Evolutionary conservation across 2,888 invertebrate genomes (phyloP).

Genomic region (Epirrita christyi): DNA sequence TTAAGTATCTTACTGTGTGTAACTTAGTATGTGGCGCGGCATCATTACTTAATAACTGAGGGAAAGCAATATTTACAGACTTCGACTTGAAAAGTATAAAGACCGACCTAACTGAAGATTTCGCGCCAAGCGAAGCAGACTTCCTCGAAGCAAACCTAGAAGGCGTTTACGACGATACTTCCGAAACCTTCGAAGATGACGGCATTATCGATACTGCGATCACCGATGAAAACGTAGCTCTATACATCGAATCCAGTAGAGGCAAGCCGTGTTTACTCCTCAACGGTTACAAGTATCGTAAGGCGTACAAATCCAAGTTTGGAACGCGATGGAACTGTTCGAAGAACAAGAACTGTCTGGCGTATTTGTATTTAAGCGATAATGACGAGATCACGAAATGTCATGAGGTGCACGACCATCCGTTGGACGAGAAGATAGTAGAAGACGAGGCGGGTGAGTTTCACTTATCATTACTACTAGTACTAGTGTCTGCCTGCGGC

Average conservation of each 20-base stretch:
- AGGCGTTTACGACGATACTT: constrained; percentile 29
- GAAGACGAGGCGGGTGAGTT: constrained; percentile 52
- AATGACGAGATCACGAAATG: constrained; percentile 62
- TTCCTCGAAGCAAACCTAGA: constrained; percentile 37
- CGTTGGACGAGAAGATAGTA: constrained; percentile 36
- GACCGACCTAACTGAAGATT: constrained; percentile 23
- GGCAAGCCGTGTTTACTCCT: constrained; percentile 64
- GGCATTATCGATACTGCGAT: constrained; percentile 8
- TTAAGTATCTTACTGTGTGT: not conserved
- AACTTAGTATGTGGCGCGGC: not conserved
- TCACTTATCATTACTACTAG: not conserved
- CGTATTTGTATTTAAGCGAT: constrained; percentile 62
- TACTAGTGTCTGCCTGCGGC: too few relatives aligned
- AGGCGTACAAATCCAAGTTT: constrained; percentile 55
- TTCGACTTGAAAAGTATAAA: constrained; percentile 23
- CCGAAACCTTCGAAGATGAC: constrained; percentile 21
- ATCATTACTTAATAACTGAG: too few relatives aligned
- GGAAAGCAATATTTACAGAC: constrained; percentile 10
- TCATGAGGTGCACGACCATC: constrained; percentile 58
- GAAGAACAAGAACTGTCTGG: constrained; percentile 57
- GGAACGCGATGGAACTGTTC: constrained; percentile 70
- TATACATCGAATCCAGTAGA: constrained; percentile 58
- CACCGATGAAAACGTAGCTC: constrained; percentile 42
- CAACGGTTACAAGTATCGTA: constrained; percentile 64
- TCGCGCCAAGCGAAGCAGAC: constrained; percentile 32